Conservation (phyloP, 2,888 invertebrate genomes). For the Synanthedon vespiformis region DNA sequence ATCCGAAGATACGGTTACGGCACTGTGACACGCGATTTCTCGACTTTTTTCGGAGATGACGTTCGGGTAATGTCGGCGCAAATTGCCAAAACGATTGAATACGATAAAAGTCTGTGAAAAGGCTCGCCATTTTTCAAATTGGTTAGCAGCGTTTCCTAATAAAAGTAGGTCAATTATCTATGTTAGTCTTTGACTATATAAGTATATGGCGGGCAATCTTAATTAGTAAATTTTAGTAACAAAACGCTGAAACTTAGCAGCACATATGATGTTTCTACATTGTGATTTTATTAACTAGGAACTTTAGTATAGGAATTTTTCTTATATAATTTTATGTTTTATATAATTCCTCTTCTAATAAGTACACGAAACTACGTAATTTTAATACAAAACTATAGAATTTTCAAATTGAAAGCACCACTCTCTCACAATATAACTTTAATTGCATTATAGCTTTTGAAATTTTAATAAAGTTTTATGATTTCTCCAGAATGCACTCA, state of each 20-base stretch:
- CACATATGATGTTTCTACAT: too few species aligned
- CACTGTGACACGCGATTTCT: conserved; percentile 53
- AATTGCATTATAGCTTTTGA: conserved; percentile 50
- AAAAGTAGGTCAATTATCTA: too few species aligned
- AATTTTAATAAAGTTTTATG: conserved; percentile 63
- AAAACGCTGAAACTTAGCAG: too few species aligned
- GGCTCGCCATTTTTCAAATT: background rate
- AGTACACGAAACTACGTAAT: too few species aligned
- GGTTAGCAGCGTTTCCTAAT: too few species aligned
- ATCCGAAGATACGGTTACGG: conserved; percentile 56
- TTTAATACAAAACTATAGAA: background rate
- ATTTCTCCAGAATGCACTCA: conserved; percentile 52
- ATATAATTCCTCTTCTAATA: too few species aligned
- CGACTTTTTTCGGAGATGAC: conserved; percentile 1
- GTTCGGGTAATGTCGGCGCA: conserved; percentile 25
- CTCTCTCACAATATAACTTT: conserved; percentile 25
- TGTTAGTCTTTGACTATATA: too few species aligned
- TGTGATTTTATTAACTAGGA: too few species aligned
- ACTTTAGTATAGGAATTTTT: too few species aligned
- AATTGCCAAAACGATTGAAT: conserved; percentile 7
- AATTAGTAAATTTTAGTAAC: too few species aligned
- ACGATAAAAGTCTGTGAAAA: background rate
- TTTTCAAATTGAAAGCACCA: background rate
- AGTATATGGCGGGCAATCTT: too few species aligned
- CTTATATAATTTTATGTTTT: too few species aligned